Evolutionary conservation across 2,797 vertebrate species (phyloP).

Genomic region (Chiloscyllium punctatum): DNA sequence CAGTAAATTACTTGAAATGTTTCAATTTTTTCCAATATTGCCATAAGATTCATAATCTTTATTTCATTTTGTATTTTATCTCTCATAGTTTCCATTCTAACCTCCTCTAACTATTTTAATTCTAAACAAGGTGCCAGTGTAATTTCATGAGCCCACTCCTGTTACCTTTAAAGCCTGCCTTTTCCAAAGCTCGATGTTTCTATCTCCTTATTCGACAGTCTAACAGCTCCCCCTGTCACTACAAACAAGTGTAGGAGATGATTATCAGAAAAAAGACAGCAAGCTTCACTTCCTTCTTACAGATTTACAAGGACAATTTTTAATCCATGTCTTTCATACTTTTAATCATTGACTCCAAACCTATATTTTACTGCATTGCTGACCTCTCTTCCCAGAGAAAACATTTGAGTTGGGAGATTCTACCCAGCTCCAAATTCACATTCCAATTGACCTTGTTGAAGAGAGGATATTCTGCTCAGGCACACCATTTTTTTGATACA

Average conservation of each 20-base stretch:
- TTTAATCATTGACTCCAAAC: neutral
- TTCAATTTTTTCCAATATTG: neutral
- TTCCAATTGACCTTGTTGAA: neutral
- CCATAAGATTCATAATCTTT: neutral
- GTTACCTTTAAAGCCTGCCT: neutral
- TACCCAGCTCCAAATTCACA: neutral
- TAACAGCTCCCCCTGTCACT: conserved; percentile 3
- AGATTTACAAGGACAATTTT: neutral
- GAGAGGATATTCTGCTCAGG: neutral
- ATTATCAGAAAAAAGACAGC: neutral
- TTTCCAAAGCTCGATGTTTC: neutral
- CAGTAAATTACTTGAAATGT: neutral
- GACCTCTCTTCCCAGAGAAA: neutral
- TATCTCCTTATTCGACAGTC: neutral
- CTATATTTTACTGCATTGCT: neutral
- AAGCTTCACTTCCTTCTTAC: neutral
- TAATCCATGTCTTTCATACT: neutral
- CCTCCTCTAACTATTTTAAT: neutral
- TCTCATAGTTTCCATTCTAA: neutral
- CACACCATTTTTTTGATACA: neutral
- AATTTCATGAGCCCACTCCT: neutral
- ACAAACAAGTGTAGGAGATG: neutral
- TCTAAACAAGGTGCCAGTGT: neutral
- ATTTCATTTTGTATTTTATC: neutral
- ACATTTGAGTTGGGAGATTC: neutral